Evolutionary conservation across 2,113 vertebrate species (phyloP).

Genomic region (Pangasianodon gigas): DNA sequence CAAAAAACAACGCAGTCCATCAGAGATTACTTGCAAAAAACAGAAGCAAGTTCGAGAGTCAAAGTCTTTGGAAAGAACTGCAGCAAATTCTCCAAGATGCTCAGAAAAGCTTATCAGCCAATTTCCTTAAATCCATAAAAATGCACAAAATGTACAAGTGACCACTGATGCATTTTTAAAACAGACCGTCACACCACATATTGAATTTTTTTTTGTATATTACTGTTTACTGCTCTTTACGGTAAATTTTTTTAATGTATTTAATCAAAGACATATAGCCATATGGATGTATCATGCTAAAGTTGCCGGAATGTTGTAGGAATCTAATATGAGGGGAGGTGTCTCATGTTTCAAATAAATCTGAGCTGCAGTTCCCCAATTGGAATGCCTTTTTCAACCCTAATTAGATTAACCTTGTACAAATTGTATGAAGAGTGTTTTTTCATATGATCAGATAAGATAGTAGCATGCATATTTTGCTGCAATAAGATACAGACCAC

Average conservation of each 20-base stretch:
- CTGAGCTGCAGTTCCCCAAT: not conserved
- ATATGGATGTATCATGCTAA: not conserved
- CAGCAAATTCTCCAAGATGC: not conserved
- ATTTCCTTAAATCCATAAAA: not conserved
- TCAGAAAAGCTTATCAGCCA: not conserved
- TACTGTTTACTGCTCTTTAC: not conserved
- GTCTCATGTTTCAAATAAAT: not conserved
- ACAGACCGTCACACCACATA: not conserved
- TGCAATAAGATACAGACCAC: not conserved
- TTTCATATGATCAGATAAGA: not conserved
- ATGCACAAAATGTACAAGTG: not conserved
- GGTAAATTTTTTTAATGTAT: not conserved
- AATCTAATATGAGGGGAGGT: not conserved
- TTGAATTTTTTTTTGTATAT: not conserved
- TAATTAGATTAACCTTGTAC: not conserved
- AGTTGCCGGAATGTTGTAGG: not conserved
- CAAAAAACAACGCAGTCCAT: not conserved
- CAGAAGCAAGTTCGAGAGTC: not conserved
- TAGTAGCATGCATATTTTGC: not conserved
- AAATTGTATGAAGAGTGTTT: not conserved
- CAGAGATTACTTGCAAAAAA: not conserved
- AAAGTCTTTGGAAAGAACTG: not conserved
- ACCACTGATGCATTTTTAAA: not conserved
- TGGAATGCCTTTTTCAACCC: not conserved
- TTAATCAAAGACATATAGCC: not conserved